Percentiles rank a stretch among this genome's conserved stretches.
Conservation (phyloP, 2,113 vertebrate species). For the Redunca redunca region DNA sequence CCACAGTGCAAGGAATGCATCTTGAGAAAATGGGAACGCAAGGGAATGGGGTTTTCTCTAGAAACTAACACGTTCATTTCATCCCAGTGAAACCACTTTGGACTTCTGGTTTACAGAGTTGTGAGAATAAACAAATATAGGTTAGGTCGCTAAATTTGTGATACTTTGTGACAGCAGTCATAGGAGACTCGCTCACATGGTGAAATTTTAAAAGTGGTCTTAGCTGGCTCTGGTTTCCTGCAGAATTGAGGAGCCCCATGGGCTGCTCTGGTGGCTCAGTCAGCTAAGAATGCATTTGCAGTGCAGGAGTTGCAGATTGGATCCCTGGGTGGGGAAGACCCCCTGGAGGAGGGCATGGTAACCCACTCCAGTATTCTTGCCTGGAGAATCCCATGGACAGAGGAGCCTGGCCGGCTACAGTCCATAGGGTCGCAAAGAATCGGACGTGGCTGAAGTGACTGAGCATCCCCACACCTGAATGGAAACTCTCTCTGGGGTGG, state of each 20-base stretch:
- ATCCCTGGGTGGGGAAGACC: background rate
- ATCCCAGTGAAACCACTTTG: background rate
- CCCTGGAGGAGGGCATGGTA: background rate
- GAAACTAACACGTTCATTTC: background rate
- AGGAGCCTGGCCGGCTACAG: background rate
- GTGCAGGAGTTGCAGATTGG: background rate
- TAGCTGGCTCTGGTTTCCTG: background rate
- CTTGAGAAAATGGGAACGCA: background rate
- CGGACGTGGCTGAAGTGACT: background rate
- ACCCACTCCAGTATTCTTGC: background rate
- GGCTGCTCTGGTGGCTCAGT: background rate
- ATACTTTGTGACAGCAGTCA: background rate
- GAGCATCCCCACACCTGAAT: background rate
- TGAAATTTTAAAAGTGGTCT: background rate
- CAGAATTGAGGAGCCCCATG: background rate
- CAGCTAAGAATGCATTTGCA: background rate
- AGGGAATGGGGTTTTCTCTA: background rate
- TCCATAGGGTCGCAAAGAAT: background rate
- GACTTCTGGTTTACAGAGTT: background rate
- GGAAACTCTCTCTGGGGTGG: background rate
- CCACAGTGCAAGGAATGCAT: background rate
- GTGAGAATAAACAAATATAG: background rate
- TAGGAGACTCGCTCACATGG: background rate
- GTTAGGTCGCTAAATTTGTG: background rate
- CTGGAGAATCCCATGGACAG: background rate